Evolutionary conservation across 2,888 invertebrate species (phyloP), one percentile per base, ranked within the genome.

Genomic region (Rotaria macrura): DNA sequence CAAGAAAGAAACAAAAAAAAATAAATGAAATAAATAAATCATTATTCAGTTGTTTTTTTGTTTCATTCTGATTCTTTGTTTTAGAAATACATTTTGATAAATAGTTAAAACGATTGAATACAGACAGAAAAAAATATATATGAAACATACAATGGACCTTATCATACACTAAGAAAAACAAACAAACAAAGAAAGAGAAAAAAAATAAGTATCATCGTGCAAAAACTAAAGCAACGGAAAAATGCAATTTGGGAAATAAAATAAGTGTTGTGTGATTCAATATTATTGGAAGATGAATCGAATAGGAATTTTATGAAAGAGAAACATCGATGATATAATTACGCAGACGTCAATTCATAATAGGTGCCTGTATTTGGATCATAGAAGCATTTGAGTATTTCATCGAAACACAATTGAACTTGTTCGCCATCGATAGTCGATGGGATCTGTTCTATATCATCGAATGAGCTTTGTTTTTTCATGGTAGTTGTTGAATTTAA

Each of bases 351-450:
- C 38, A 79, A 43, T 79, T 79, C 79, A 79, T 79, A 79, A 40
- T 79, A 79, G 9, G 25, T 79, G 43, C 43, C 43, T 43, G 79
- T 79, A 10, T 40, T 10, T 12, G 79, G 79, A 79, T 79, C 79
- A 43, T 79, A 79, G 14, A 43, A 79, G 25, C 79, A 79, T 43
- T 43, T 79, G n/a, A 79, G 43, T 79, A 79, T 79, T 79, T 79
- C 79, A 79, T 79, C 79, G 20, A 43, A 79, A 23, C 79, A 79
- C 43, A 79, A 43, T 43, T 40, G 43, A 43, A 79, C 25, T 79
- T 79, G 79, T 79, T 79, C 79, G 3, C 43, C 79, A 43, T 79
- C 79, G 2, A 25, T n/a, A 17, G 23, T 43, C 1, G 40, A 40
- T 79, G 40, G 12, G 2, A 79, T n/a, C 3, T 40, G 43, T 40